phyloP scores from a whole-genome alignment of 2,113 vertebrate species.

The Grantiella picta region DNA sequence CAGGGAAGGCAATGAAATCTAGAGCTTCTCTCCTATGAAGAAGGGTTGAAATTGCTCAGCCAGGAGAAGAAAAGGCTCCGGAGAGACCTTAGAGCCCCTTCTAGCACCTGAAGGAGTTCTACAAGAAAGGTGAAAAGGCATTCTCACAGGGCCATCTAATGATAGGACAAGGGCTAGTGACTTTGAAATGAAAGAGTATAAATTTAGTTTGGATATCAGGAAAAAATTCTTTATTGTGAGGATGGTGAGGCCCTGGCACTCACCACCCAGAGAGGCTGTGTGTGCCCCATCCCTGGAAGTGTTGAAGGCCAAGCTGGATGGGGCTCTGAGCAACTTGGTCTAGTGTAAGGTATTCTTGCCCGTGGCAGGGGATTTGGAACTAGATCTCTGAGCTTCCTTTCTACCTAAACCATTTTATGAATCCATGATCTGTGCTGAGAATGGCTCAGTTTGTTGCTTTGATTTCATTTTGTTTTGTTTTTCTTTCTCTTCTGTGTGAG shows the following conservation, averaged over 20 bases:
- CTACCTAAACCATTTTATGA: background rate
- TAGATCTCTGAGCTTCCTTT: background rate
- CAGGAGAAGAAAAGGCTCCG: background rate
- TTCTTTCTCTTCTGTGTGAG: background rate
- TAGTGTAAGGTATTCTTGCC: background rate
- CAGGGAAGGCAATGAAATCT: background rate
- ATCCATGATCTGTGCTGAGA: background rate
- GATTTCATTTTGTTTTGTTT: background rate
- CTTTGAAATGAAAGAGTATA: background rate
- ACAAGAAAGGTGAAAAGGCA: background rate
- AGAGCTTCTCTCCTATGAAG: no score
- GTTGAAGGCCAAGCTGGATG: background rate
- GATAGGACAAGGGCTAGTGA: no score
- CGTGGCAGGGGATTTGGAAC: background rate
- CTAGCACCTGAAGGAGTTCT: background rate
- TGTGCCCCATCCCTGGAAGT: background rate
- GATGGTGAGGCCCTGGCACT: background rate
- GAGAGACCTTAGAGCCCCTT: background rate
- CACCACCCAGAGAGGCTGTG: background rate
- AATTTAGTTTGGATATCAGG: background rate
- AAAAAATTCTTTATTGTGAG: background rate
- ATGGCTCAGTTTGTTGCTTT: background rate
- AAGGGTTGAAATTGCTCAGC: background rate
- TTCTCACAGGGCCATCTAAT: background rate
- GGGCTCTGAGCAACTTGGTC: background rate